Evolutionary conservation across 2,888 invertebrate species (phyloP), one percentile per base, ranked within the genome.

Genomic region (Eupithecia tripunctaria): DNA sequence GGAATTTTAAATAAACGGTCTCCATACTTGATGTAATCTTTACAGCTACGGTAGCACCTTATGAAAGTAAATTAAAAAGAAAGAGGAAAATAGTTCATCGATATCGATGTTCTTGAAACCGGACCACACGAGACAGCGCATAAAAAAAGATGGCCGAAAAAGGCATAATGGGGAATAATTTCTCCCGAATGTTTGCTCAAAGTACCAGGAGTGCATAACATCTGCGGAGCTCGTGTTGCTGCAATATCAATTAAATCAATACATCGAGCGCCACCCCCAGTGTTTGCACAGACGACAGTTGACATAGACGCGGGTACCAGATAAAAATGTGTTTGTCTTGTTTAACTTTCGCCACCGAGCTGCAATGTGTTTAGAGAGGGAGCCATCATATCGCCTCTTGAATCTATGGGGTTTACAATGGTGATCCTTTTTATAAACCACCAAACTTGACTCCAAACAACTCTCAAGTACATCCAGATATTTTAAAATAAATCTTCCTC

Each of bases 301-400:
- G 89, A 92, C 91, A 88, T 87, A 87, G 84, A 84, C 87, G 85
- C 84, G 86, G 83, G 81, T 78, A 82, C 79, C 87, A 90, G 93
- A 92, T 93, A 93, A 92, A 92, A 91, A 91, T 91, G 86, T 92
- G 91, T 93, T 90, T 89, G 86, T 84, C 88, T 87, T 87, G 88
- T 86, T 86, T 84, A 87, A 88, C 89, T 88, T 89, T 87, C 86
- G 88, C 89, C 89, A 89, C 90, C 80, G 89, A 88, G 84, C 82
- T 82, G 68, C 56, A 71, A 80, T 80, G 78, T 89, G 86, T 89
- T 88, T 87, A 82, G 70, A 77, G 77, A 84, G 83, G 85, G 85
- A 82, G 84, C 77, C 81, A 76, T 80, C 80, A 76, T 79, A 82
- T 77, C 79, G 79, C 80, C 65, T 71, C 73, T 73, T 66, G 70